These are phyloP conservation scores for Pterocles burchelli DNA, from an alignment of 2,113 vertebrate species.

Conservation along the genomic window DNA sequence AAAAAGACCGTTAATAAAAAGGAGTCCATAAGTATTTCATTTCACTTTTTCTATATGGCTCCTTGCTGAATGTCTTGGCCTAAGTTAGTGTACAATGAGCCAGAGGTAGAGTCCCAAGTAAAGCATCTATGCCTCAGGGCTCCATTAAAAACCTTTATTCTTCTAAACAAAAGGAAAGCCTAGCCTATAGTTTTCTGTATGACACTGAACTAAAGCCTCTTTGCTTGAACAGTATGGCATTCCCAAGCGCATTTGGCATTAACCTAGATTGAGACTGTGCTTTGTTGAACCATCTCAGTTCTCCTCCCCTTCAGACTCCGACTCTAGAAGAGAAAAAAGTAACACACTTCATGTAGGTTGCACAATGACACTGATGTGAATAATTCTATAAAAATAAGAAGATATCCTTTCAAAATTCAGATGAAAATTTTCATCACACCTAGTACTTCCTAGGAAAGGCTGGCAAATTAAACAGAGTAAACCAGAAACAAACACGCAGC, in stretches of 20 bases:
- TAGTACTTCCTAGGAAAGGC: background rate
- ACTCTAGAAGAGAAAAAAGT: slow-evolving; percentile 77
- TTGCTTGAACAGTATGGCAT: slow-evolving; percentile 64
- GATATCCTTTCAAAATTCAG: background rate
- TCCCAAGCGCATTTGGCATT: slow-evolving; percentile 57
- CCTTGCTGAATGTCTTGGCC: slow-evolving; percentile 74
- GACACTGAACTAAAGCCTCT: slow-evolving; percentile 76
- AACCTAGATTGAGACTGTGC: slow-evolving; percentile 58
- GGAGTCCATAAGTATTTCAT: slow-evolving; percentile 71
- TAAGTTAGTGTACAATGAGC: slow-evolving; percentile 73
- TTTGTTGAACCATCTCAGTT: slow-evolving; percentile 69
- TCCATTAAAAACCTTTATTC: slow-evolving; percentile 73
- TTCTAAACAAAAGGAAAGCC: slow-evolving; percentile 75
- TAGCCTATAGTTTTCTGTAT: slow-evolving; percentile 73
- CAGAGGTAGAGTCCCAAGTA: slow-evolving; percentile 77
- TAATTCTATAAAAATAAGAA: background rate
- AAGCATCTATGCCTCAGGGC: slow-evolving; percentile 75
- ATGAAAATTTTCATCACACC: background rate
- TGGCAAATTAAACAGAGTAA: background rate
- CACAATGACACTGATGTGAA: background rate
- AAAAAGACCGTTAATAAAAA: slow-evolving; percentile 81
- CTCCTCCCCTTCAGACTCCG: slow-evolving; percentile 89
- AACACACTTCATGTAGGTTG: background rate
- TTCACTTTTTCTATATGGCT: slow-evolving; percentile 65
- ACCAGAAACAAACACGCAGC: background rate